A percentile compares a stretch with the other conserved stretches of the same genome.
Evolutionary conservation across 35 echinoderm and acorn worm genomes (phyloP).

Genomic region (Stichopus chloronotus): DNA sequence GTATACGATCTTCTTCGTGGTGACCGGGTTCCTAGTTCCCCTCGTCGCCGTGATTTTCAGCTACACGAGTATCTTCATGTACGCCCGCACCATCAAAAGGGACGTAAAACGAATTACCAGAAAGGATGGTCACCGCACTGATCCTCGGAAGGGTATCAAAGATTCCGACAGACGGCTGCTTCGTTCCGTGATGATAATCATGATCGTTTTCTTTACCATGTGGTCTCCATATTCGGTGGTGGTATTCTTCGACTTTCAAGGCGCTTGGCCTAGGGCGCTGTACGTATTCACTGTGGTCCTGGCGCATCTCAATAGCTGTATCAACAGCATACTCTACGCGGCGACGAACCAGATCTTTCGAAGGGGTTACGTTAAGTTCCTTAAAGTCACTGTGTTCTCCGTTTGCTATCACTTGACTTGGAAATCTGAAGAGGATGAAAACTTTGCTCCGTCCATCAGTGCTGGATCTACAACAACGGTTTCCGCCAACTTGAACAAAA

Average conservation of each 20-base stretch:
- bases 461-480: too few relatives aligned
- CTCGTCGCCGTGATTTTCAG: slow-evolving; percentile 63
- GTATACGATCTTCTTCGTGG: slow-evolving; percentile 81
- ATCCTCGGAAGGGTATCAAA: slow-evolving; percentile 10
- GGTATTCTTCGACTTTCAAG: slow-evolving; percentile 58
- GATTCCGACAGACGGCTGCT: slow-evolving; percentile 69
- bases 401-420: slow-evolving; percentile 17
- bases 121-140: not conserved
- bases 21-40: slow-evolving; percentile 66
- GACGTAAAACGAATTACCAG: slow-evolving; percentile 16
- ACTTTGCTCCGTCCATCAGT: not conserved
- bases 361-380: slow-evolving; percentile 58
- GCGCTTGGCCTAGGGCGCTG: slow-evolving; percentile 37
- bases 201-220: slow-evolving; percentile 78
- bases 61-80: slow-evolving; percentile 64
- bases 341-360: slow-evolving; percentile 80
- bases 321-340: slow-evolving; percentile 86
- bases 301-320: slow-evolving; percentile 72
- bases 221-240: slow-evolving; percentile 78
- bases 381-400: slow-evolving; percentile 29
- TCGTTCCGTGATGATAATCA: slow-evolving; percentile 58
- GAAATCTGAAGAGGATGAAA: not conserved
- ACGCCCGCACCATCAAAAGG: not conserved
- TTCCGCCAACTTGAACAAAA: too few relatives aligned
- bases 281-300: slow-evolving; percentile 69